phyloP scores from a whole-genome alignment of 2,113 vertebrate species.

The Myrmophylax atrothorax region DNA sequence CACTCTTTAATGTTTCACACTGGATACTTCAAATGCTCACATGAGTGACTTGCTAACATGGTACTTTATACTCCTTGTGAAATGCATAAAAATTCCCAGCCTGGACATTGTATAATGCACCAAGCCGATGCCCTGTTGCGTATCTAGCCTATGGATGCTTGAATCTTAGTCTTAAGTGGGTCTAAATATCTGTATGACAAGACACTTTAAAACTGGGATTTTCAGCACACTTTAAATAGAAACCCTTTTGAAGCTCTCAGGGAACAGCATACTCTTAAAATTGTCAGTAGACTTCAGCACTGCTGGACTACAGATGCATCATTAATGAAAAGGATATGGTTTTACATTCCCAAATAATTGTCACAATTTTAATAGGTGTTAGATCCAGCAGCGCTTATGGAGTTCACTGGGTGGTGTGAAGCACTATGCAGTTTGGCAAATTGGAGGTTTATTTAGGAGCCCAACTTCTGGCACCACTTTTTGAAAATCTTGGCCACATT shows the following conservation, averaged over 20 bases:
- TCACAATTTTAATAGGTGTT: not conserved
- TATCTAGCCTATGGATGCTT: not conserved
- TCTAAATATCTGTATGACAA: not conserved
- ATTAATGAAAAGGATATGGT: not conserved
- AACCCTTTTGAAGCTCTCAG: not conserved
- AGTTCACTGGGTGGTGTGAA: not conserved
- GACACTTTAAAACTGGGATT: not conserved
- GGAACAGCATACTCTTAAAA: not conserved
- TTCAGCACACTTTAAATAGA: not conserved
- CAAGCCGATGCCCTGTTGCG: not conserved
- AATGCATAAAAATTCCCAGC: not conserved
- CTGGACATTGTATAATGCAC: not conserved
- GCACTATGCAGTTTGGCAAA: not conserved
- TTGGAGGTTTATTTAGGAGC: conserved; percentile 9
- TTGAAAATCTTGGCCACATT: conserved; percentile 15
- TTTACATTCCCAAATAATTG: not conserved
- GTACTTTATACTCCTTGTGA: not conserved
- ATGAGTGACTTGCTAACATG: not conserved
- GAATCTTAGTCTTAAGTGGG: not conserved
- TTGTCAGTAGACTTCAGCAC: not conserved
- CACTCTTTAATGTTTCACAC: not conserved
- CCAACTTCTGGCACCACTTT: not conserved
- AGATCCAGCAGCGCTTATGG: conserved; percentile 5
- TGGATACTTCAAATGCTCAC: not conserved
- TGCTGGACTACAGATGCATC: not conserved